Conservation (phyloP, 1,140 invertebrate species). For the Danaus plexippus region DNA sequence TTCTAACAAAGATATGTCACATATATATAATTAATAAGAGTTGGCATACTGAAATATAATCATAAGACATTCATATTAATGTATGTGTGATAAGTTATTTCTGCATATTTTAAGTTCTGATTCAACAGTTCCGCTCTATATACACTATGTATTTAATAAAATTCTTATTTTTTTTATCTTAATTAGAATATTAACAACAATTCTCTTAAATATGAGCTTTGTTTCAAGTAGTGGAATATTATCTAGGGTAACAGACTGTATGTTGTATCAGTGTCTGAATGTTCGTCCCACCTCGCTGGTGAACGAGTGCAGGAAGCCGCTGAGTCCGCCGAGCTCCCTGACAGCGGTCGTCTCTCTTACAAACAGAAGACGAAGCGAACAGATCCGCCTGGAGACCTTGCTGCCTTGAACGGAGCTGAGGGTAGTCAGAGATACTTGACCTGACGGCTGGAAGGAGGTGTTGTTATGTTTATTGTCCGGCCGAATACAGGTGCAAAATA, state of each 20-base stretch:
- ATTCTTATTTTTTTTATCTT: too few species aligned
- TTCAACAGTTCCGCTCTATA: too few species aligned
- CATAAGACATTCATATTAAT: too few species aligned
- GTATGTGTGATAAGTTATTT: too few species aligned
- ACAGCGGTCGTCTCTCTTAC: constrained; percentile 95
- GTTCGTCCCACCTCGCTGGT: constrained; percentile 81
- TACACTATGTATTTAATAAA: too few species aligned
- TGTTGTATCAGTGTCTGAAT: background rate
- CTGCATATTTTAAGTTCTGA: too few species aligned
- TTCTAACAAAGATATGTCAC: background rate
- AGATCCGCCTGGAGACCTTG: constrained; percentile 84
- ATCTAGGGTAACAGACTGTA: background rate
- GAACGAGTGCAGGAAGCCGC: constrained; percentile 93
- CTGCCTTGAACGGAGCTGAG: constrained; percentile 14
- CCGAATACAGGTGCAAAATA: too few species aligned
- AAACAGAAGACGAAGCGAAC: constrained; percentile 96
- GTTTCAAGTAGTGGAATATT: too few species aligned
- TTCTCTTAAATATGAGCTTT: too few species aligned
- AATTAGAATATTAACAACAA: too few species aligned
- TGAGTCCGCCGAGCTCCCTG: constrained; percentile 90
- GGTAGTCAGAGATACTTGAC: constrained; percentile 21
- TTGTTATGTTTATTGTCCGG: too few species aligned
- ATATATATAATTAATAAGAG: constrained; percentile 2
- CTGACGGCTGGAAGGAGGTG: constrained; percentile 15
- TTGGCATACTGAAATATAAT: too few species aligned